Evolutionary conservation across 2,888 invertebrate species (phyloP), one percentile per base, ranked within the genome.

Genomic region (Drosophila neoperkinsi): DNA sequence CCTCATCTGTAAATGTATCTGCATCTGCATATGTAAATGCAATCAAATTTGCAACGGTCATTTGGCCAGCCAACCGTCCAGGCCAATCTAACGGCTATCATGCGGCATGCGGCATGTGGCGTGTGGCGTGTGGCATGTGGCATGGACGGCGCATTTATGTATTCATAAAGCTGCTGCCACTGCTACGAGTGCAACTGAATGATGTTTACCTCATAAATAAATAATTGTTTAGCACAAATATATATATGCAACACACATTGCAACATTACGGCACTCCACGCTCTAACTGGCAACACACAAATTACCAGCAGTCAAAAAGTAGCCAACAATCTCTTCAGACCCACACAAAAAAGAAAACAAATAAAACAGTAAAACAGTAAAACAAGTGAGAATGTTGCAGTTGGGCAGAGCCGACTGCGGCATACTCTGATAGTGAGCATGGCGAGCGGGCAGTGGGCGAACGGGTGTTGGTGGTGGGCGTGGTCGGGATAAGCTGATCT

Each of bases 201-300:
- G 90, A 89, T 85, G 90, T 85, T 85, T 84, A 85, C 85, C 85
- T 85, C 90, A 89, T 85, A 85, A 85, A 85, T 85, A 85, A 87
- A 82, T 85, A 87, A 85, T 87, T 84, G 88, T 74, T 89, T 77
- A 87, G 84, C 88, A 71, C 82, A 87, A 84, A 89, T 81, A 79
- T 86, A 82, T 81, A 67, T 6, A 36, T 58, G 63, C 77, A 81
- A 30, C 36, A 55, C 46, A 46, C 46, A 21, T 46, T 46, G 13
- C 46, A 53, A 53, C 49, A 43, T 46, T 46, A 46, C 46, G 21
- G 21, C 7, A 13, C 46, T 57, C 65, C 16, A 60, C 16, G 9
- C 46, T 60, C 65, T 46, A 61, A 50, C 64, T 59, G 74, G 68
- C 73, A 67, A 63, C 86, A 88, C 83, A 84, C 84, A 85, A 84